Conservation (phyloP, 2,888 invertebrate species). For the Macropis europaea region DNA sequence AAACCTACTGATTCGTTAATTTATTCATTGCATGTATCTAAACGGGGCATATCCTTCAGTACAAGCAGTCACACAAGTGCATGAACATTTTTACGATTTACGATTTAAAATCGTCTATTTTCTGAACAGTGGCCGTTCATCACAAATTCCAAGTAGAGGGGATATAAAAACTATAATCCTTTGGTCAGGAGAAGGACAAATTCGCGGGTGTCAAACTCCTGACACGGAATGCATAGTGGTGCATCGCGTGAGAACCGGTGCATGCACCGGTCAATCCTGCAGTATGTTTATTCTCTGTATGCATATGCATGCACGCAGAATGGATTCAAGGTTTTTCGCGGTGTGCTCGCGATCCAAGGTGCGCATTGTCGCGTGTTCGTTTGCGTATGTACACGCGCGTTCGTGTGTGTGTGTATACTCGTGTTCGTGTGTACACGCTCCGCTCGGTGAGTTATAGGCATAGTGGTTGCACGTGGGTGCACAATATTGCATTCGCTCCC, state of each 20-base stretch:
- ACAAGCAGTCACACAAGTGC: too few species aligned
- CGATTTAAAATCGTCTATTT: too few species aligned
- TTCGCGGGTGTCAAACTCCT: too few species aligned
- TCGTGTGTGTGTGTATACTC: too few species aligned
- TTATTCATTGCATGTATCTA: too few species aligned
- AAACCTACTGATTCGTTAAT: too few species aligned
- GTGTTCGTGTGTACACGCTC: too few species aligned
- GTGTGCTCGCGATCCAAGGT: slow-evolving; percentile 38
- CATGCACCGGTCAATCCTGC: not conserved
- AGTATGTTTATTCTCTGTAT: not conserved
- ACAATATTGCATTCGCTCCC: slow-evolving; percentile 64
- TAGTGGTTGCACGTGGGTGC: slow-evolving; percentile 64
- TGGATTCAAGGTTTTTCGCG: slow-evolving; percentile 26
- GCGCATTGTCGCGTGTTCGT: slow-evolving; percentile 30
- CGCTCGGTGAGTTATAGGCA: slow-evolving; percentile 54
- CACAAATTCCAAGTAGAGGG: too few species aligned
- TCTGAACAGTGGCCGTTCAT: too few species aligned
- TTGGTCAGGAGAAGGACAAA: not conserved
- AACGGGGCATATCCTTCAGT: too few species aligned
- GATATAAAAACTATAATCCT: not conserved
- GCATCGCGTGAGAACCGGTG: slow-evolving; percentile 33
- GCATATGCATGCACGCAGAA: not conserved
- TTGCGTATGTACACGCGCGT: not conserved
- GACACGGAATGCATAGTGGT: slow-evolving; percentile 3
- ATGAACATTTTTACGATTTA: too few species aligned